phyloP scores from a whole-genome alignment of 2,888 invertebrate species.

The Deroplatys truncata region DNA sequence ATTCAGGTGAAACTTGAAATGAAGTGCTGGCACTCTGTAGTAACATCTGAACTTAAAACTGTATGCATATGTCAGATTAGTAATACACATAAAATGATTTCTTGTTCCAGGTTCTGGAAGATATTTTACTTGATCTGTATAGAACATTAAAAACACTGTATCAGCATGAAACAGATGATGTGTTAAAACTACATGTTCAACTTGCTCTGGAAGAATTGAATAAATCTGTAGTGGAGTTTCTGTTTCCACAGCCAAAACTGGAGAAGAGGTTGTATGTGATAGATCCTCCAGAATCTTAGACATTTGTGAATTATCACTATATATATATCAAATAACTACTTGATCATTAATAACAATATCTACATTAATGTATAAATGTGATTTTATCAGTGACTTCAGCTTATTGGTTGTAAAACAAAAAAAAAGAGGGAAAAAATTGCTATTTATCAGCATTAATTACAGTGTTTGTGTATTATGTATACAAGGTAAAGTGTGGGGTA shows the following conservation, averaged over 20 bases:
- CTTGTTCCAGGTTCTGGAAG: constrained; percentile 54
- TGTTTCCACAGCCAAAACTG: constrained; percentile 55
- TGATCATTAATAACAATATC: neutral
- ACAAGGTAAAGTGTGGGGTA: neutral
- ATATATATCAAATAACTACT: neutral
- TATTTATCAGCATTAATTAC: neutral
- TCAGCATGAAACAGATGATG: constrained; percentile 60
- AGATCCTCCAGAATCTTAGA: constrained; percentile 18
- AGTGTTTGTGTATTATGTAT: neutral
- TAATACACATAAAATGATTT: neutral
- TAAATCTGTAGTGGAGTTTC: constrained; percentile 57
- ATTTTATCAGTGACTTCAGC: neutral
- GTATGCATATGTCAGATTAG: neutral
- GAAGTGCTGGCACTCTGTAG: neutral
- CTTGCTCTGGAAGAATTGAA: constrained; percentile 74
- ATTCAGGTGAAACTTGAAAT: too few species aligned
- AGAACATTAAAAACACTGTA: constrained; percentile 63
- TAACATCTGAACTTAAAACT: neutral
- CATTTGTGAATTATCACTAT: neutral
- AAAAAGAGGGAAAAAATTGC: neutral
- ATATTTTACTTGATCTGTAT: constrained; percentile 65
- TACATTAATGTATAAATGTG: neutral
- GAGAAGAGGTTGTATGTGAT: constrained; percentile 54
- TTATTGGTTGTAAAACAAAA: neutral
- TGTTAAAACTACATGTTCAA: constrained; percentile 69